Conservation (phyloP, 2,888 invertebrate genomes). For the Coronaproctus castanopsis region DNA sequence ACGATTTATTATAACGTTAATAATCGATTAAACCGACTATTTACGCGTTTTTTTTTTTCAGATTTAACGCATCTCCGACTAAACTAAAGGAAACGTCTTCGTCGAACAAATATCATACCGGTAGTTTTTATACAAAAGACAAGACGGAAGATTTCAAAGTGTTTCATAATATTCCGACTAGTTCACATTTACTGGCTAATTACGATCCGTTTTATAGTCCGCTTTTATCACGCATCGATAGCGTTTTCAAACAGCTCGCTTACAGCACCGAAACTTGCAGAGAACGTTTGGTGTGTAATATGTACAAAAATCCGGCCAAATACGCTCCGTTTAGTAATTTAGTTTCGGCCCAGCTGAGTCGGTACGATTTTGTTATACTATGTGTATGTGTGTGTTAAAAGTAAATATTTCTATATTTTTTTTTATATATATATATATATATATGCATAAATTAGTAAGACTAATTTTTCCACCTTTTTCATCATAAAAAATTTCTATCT, state of each 20-base stretch:
- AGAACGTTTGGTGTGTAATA: conserved; percentile 59
- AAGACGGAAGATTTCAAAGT: conserved; percentile 49
- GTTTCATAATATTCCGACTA: conserved; percentile 68
- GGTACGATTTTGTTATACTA: no score
- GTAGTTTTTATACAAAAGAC: conserved; percentile 33
- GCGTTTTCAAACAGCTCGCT: conserved; percentile 46
- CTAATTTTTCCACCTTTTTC: background rate
- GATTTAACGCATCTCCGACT: background rate
- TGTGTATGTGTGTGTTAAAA: no score
- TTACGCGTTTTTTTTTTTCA: background rate
- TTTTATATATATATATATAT: background rate
- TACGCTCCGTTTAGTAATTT: conserved; percentile 73
- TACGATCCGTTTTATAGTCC: conserved; percentile 76
- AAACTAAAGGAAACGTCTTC: conserved; percentile 8
- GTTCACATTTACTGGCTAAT: conserved; percentile 58
- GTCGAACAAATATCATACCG: conserved; percentile 17
- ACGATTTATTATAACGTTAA: no score
- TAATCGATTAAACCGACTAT: no score
- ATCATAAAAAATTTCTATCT: no score
- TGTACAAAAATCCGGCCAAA: conserved; percentile 61
- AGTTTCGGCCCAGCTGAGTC: conserved; percentile 67
- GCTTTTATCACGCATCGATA: conserved; percentile 55
- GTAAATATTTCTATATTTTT: no score
- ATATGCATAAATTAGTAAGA: no score
- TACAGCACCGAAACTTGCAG: conserved; percentile 49